phyloP scores from a whole-genome alignment of 2,113 vertebrate species.

The Misgurnus anguillicaudatus region DNA sequence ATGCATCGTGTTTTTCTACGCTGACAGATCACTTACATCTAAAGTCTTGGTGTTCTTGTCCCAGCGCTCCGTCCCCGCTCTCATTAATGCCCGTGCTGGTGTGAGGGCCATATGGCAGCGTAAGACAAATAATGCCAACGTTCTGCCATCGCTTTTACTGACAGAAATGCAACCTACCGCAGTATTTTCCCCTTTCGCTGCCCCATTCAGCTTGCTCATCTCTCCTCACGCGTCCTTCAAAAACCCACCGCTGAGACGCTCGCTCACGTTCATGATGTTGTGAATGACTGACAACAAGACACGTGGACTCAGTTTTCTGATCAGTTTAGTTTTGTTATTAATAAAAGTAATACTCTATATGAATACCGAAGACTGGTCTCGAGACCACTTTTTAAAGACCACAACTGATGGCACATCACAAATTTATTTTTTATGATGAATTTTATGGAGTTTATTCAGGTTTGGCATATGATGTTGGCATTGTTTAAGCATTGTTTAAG shows the following conservation, averaged over 20 bases:
- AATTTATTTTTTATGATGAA: too few relatives aligned
- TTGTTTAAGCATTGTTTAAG: too few relatives aligned
- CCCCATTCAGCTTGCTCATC: slow-evolving; percentile 63
- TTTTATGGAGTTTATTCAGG: too few relatives aligned
- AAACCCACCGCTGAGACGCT: slow-evolving; percentile 46
- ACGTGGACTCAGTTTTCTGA: too few relatives aligned
- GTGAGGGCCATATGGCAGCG: slow-evolving; percentile 77
- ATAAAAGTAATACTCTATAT: too few relatives aligned
- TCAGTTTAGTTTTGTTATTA: too few relatives aligned
- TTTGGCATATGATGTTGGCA: too few relatives aligned
- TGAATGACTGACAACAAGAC: too few relatives aligned
- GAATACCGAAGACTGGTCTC: too few relatives aligned
- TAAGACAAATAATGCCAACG: slow-evolving; percentile 79
- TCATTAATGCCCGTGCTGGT: slow-evolving; percentile 78
- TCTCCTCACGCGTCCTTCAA: slow-evolving; percentile 77
- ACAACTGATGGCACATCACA: too few relatives aligned
- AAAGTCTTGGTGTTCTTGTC: slow-evolving; percentile 72
- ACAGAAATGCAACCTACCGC: slow-evolving; percentile 82
- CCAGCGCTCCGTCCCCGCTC: slow-evolving; percentile 76
- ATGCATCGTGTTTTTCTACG: slow-evolving; percentile 34
- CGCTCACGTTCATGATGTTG: not conserved
- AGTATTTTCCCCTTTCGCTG: slow-evolving; percentile 70
- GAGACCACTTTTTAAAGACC: too few relatives aligned
- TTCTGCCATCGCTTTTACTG: slow-evolving; percentile 83
- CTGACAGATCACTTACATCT: slow-evolving; percentile 77